These are phyloP conservation scores for Triops cancriformis DNA, from an alignment of 1,140 invertebrate genomes.

Conservation along the genomic window DNA sequence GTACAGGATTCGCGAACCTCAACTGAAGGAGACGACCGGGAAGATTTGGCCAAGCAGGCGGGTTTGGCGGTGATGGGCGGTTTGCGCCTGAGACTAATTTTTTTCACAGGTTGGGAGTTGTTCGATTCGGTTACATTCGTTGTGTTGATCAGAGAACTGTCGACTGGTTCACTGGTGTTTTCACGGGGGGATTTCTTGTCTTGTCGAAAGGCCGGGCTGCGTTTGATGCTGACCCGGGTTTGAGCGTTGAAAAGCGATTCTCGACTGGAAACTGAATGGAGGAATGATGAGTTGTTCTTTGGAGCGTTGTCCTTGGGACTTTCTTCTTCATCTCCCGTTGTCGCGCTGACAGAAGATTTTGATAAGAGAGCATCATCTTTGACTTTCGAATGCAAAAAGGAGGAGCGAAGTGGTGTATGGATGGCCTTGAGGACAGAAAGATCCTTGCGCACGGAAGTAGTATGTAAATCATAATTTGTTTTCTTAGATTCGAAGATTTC, in stretches of 20 bases:
- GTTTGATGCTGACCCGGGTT: conserved; percentile 26
- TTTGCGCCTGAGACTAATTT: conserved; percentile 23
- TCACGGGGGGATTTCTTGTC: neutral
- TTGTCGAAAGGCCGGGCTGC: conserved; percentile 22
- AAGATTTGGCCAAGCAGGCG: neutral
- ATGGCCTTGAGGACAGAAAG: neutral
- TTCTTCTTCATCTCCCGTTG: neutral
- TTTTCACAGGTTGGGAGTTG: conserved; percentile 15
- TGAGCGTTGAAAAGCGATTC: conserved; percentile 18
- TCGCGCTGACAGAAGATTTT: neutral
- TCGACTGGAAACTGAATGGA: neutral
- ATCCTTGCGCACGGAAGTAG: neutral
- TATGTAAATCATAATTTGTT: neutral
- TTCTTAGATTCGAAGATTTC: neutral
- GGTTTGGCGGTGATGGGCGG: conserved; percentile 5
- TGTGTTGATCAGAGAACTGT: neutral
- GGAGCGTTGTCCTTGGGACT: neutral
- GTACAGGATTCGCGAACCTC: neutral
- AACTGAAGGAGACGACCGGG: neutral
- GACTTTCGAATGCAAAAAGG: neutral
- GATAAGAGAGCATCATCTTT: neutral
- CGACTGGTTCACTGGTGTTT: neutral
- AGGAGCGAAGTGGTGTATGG: neutral
- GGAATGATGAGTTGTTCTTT: neutral
- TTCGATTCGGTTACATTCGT: neutral